Conservation (phyloP, 1,140 invertebrate species). For the Leptinotarsa undecemlineata region DNA sequence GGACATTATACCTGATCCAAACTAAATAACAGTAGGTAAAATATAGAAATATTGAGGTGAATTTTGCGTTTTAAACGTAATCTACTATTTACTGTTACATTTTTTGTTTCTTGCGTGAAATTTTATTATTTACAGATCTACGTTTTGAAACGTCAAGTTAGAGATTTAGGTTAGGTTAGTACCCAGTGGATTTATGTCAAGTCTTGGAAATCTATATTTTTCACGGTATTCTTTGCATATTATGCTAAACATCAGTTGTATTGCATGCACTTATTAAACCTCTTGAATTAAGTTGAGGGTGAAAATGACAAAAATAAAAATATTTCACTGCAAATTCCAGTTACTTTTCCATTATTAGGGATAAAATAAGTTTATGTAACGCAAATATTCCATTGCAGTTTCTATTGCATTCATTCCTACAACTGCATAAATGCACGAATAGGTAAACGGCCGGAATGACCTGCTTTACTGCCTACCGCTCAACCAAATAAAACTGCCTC, state of each 20-base stretch:
- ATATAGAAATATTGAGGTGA: not conserved
- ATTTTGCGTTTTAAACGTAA: not conserved
- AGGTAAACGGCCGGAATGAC: conserved; percentile 33
- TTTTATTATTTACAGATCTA: not conserved
- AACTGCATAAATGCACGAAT: conserved; percentile 32
- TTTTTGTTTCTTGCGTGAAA: not conserved
- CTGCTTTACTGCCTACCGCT: not conserved
- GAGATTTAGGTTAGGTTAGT: conserved; percentile 16
- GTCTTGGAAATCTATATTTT: not conserved
- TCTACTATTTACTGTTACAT: not conserved
- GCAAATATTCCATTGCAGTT: not conserved
- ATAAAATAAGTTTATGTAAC: not conserved
- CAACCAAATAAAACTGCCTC: conserved; percentile 5
- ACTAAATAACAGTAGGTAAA: not conserved
- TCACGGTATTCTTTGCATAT: not conserved
- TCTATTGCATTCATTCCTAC: conserved; percentile 28
- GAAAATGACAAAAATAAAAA: not conserved
- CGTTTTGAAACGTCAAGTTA: not conserved
- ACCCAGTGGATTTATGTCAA: not conserved
- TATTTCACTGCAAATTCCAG: not conserved
- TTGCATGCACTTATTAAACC: not conserved
- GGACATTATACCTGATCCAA: no score
- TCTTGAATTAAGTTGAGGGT: not conserved
- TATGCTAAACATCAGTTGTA: not conserved
- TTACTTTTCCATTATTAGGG: not conserved